phyloP scores from a whole-genome alignment of 1,140 invertebrate species.

The Procambarus virginalis region DNA sequence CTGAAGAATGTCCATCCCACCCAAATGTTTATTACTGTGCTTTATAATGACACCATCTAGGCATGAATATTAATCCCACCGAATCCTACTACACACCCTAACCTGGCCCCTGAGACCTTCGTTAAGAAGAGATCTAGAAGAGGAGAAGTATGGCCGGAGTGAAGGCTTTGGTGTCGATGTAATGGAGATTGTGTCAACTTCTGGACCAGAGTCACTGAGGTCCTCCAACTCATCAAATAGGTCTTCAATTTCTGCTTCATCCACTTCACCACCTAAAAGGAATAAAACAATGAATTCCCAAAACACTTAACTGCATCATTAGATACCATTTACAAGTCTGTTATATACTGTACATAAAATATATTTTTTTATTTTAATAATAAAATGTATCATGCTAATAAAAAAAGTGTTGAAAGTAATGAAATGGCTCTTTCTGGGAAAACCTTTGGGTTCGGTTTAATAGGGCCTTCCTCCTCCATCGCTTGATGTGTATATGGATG shows the following conservation, averaged over 20 bases:
- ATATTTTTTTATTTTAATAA: too few relatives aligned
- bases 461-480: too few relatives aligned
- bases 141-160: conserved; percentile 94
- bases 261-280: conserved; percentile 76
- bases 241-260: conserved; percentile 82
- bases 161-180: conserved; percentile 97
- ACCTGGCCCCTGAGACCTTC: conserved; percentile 68
- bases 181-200: conserved; percentile 96
- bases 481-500: too few relatives aligned
- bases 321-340: too few relatives aligned
- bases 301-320: too few relatives aligned
- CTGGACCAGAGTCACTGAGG: conserved; percentile 93
- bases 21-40: neutral
- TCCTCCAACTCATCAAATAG: conserved; percentile 88
- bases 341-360: too few relatives aligned
- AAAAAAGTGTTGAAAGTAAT: too few relatives aligned
- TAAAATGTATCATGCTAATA: too few relatives aligned
- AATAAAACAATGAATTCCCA: too few relatives aligned
- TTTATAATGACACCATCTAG: neutral
- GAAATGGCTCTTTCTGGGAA: too few relatives aligned
- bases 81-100: neutral
- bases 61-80: neutral
- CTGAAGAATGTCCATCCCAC: neutral
- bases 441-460: too few relatives aligned
- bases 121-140: conserved; percentile 84